Evolutionary conservation across 1,140 invertebrate genomes (phyloP).

Genomic region (Meloidogyne hapla): DNA sequence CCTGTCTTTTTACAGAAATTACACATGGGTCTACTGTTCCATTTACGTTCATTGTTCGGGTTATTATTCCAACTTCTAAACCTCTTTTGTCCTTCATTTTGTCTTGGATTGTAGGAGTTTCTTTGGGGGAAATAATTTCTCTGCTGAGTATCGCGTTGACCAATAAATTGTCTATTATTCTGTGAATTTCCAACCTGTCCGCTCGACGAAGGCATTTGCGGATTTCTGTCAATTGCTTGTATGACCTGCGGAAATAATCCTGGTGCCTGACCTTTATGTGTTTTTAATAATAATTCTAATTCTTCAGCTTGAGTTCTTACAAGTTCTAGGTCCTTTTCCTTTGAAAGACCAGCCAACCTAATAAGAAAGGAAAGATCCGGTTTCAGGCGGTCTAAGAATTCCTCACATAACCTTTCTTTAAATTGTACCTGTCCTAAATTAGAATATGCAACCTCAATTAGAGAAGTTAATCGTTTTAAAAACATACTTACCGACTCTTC

Average conservation of each 20-base stretch:
- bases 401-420: too few relatives aligned
- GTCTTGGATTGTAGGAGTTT: not conserved
- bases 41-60: not conserved
- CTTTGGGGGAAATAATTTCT: not conserved
- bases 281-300: not conserved
- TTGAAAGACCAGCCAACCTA: not conserved
- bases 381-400: too few relatives aligned
- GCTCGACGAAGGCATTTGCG: not conserved
- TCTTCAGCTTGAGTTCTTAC: not conserved
- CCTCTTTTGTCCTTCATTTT: not conserved
- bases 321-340: not conserved
- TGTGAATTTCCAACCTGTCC: not conserved
- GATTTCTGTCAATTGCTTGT: not conserved
- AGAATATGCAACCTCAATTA: too few relatives aligned
- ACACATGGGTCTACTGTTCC: not conserved
- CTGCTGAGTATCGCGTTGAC: not conserved
- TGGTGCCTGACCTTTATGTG: conserved; percentile 1
- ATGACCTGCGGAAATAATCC: not conserved
- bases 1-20: conserved; percentile 10
- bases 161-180: not conserved
- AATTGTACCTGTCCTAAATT: too few relatives aligned
- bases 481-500: too few relatives aligned
- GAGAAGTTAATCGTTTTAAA: too few relatives aligned
- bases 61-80: not conserved
- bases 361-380: conserved; percentile 2